Evolutionary conservation across 2,113 vertebrate species (phyloP).

Genomic region (Aramus guarauna): DNA sequence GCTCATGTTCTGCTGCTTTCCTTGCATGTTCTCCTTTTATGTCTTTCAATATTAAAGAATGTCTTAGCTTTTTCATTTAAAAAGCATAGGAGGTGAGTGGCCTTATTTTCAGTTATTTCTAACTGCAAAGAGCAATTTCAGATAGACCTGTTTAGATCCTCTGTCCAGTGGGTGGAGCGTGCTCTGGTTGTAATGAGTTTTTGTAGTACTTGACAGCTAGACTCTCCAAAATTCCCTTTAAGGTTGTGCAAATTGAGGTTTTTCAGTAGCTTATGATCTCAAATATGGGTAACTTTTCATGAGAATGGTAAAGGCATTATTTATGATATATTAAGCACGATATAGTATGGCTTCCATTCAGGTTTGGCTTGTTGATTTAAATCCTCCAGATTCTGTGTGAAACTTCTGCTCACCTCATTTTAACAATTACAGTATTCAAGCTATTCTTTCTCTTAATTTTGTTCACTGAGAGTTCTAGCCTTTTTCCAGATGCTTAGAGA

Average conservation of each 20-base stretch:
- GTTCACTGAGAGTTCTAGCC: neutral
- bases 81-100: neutral
- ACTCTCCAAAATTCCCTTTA: neutral
- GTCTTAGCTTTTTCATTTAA: neutral
- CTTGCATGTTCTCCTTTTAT: neutral
- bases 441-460: neutral
- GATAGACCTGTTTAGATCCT: neutral
- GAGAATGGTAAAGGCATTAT: neutral
- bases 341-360: neutral
- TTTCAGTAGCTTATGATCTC: neutral
- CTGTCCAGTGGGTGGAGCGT: neutral
- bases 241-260: neutral
- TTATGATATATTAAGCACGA: neutral
- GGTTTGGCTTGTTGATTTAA: neutral
- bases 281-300: neutral
- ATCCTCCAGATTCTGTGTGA: neutral
- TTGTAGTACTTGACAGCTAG: neutral
- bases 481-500: neutral
- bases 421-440: neutral
- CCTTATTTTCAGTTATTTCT: neutral
- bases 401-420: neutral
- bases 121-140: neutral
- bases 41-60: neutral
- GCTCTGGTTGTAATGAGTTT: neutral
- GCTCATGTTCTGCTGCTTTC: neutral